These are phyloP conservation scores for Necrosyrtes monachus DNA, from an alignment of 2,797 vertebrate genomes.

Conservation along the genomic window DNA sequence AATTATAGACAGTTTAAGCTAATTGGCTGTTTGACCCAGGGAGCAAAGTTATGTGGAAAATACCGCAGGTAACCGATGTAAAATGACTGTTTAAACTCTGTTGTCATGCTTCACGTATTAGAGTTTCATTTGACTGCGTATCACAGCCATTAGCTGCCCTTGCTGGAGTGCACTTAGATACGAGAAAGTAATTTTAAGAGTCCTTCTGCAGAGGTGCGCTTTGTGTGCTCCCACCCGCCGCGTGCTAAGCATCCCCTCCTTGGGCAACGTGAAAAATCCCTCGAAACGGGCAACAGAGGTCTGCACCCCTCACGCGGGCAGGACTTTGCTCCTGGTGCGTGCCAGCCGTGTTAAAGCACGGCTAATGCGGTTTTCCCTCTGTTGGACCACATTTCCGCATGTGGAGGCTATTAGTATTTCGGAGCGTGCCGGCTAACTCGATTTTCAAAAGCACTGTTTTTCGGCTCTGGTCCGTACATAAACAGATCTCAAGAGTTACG, in stretches of 20 bases:
- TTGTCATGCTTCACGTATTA: not conserved
- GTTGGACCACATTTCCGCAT: not conserved
- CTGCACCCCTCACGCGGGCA: not conserved
- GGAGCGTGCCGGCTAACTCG: accelerated
- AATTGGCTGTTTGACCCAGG: not conserved
- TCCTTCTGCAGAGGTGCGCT: not conserved
- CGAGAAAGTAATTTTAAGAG: not conserved
- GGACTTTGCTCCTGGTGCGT: not conserved
- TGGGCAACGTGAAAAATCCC: accelerated
- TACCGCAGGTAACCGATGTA: not conserved
- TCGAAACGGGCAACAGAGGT: not conserved
- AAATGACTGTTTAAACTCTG: not conserved
- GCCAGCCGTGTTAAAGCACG: not conserved
- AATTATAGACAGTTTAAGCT: not conserved
- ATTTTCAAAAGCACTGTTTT: not conserved
- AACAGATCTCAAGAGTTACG: not conserved
- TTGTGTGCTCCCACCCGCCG: accelerated
- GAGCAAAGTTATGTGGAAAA: not conserved
- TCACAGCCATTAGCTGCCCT: not conserved
- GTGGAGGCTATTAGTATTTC: not conserved
- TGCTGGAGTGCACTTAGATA: accelerated
- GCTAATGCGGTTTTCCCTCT: not conserved
- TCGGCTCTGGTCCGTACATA: not conserved
- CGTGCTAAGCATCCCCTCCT: too few species aligned
- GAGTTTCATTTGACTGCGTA: accelerated